These are phyloP conservation scores for Vulpes ferrilata DNA, from an alignment of 2,113 vertebrate species.

Conservation along the genomic window DNA sequence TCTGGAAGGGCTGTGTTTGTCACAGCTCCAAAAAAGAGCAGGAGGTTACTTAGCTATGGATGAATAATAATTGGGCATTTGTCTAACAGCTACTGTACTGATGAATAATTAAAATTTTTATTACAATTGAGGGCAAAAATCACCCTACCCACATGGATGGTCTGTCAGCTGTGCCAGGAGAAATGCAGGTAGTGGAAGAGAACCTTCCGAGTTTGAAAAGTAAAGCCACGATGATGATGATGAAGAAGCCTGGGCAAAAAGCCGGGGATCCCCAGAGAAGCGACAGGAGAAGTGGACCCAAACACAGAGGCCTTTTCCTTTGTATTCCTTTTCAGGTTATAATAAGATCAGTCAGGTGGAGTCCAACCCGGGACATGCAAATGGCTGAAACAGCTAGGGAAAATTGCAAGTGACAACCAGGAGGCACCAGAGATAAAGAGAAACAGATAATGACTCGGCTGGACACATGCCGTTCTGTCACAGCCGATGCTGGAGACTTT, in stretches of 20 bases:
- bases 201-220: background rate
- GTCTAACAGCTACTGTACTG: constrained; percentile 65
- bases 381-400: background rate
- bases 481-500: background rate
- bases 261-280: background rate
- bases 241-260: background rate
- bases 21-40: constrained; percentile 53
- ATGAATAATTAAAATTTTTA: constrained; percentile 77
- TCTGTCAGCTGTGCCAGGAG: background rate
- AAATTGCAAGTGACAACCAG: background rate
- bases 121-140: constrained; percentile 39
- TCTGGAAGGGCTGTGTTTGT: constrained; percentile 21
- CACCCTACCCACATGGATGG: background rate
- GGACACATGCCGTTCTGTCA: background rate
- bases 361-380: background rate
- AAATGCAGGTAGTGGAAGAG: background rate
- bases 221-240: background rate
- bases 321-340: background rate
- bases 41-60: constrained; percentile 61
- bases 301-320: background rate
- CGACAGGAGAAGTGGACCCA: background rate
- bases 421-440: background rate
- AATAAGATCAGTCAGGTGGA: background rate
- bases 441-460: background rate
- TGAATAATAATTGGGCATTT: constrained; percentile 74